Evolutionary conservation across 2,113 vertebrate species (phyloP).

Genomic region (Poecilia latipinna): DNA sequence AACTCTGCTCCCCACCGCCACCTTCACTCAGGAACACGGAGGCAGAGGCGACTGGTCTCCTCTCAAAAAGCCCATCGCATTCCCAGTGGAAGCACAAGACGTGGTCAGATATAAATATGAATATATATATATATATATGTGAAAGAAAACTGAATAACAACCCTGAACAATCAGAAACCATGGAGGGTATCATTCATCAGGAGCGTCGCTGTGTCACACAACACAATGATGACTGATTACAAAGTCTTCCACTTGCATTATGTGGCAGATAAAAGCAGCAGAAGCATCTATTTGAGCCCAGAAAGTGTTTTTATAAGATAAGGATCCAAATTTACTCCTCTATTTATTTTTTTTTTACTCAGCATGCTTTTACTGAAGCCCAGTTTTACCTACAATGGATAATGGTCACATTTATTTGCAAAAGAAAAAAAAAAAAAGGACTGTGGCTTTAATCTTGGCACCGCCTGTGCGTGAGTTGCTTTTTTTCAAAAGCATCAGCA

Average conservation of each 20-base stretch:
- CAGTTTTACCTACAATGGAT: slow-evolving; percentile 26
- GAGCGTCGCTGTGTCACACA: slow-evolving; percentile 61
- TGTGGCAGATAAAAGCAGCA: slow-evolving; percentile 51
- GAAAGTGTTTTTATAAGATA: slow-evolving; percentile 61
- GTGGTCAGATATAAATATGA: slow-evolving; percentile 13
- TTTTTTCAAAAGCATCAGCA: slow-evolving; percentile 63
- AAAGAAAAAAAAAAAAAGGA: slow-evolving; percentile 29
- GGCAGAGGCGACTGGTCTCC: slow-evolving; percentile 62
- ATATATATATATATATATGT: slow-evolving; percentile 22
- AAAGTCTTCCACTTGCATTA: slow-evolving; percentile 55
- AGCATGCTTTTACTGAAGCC: slow-evolving; percentile 17
- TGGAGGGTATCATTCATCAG: slow-evolving; percentile 67
- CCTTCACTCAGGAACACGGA: slow-evolving; percentile 67
- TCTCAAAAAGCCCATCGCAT: slow-evolving; percentile 60
- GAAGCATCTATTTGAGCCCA: slow-evolving; percentile 42
- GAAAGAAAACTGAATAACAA: slow-evolving; percentile 29
- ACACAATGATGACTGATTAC: slow-evolving; percentile 75
- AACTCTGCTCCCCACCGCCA: slow-evolving; percentile 64
- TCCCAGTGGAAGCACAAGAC: slow-evolving; percentile 32
- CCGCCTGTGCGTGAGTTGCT: slow-evolving; percentile 45
- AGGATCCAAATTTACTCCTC: slow-evolving; percentile 53
- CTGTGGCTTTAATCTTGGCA: slow-evolving; percentile 38
- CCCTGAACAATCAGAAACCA: slow-evolving; percentile 44
- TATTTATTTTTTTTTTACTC: slow-evolving; percentile 52
- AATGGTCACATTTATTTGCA: no score